Percentiles rank a stretch among this genome's conserved stretches.
Evolutionary conservation across 2,888 invertebrate species (phyloP).

Genomic region (Volucella inflata): DNA sequence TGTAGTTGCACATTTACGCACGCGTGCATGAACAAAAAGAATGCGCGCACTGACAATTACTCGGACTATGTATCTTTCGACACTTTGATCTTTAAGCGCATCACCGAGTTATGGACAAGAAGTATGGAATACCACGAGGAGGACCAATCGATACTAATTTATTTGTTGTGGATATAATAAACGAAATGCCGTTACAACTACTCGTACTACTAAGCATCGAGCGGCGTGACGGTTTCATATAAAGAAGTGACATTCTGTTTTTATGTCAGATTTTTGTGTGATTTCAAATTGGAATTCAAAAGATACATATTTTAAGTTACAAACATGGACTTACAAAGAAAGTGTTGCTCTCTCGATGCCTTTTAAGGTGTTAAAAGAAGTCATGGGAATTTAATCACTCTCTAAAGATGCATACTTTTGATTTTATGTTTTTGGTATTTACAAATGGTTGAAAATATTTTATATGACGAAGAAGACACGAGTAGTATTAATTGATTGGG

Average conservation of each 20-base stretch:
- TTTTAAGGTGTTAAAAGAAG: constrained; percentile 48
- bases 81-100: constrained; percentile 57
- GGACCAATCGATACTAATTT: constrained; percentile 55
- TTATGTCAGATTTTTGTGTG: constrained; percentile 23
- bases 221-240: too few species aligned
- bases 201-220: too few species aligned
- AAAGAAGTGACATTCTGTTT: constrained; percentile 45
- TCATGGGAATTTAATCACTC: constrained; percentile 23
- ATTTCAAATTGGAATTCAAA: constrained; percentile 36
- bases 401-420: constrained; percentile 26
- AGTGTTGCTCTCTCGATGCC: constrained; percentile 37
- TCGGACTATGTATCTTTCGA: constrained; percentile 57
- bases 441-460: constrained; percentile 19
- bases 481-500: background rate
- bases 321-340: constrained; percentile 53
- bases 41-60: constrained; percentile 17
- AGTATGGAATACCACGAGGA: background rate
- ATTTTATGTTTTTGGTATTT: constrained; percentile 39
- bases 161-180: constrained; percentile 33
- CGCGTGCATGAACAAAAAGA: constrained; percentile 33
- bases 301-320: constrained; percentile 25
- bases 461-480: constrained; percentile 43
- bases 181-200: constrained; percentile 26
- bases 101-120: constrained; percentile 3
- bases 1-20: constrained; percentile 56